Evolutionary conservation across 2,888 invertebrate species (phyloP), one percentile per base, ranked within the genome.

Genomic region (Leptinotarsa peninsularis): DNA sequence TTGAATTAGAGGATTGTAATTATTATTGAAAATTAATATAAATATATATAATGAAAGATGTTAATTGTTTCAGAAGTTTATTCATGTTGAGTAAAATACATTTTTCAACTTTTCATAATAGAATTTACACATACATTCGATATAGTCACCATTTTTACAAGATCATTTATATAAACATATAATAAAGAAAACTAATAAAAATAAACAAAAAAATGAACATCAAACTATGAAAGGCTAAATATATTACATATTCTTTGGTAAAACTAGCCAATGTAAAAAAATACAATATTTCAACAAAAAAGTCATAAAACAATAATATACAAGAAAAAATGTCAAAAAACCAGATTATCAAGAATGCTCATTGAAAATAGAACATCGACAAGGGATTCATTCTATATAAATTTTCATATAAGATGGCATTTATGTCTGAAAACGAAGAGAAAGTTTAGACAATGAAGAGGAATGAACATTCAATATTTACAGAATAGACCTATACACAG

Each of bases 221-320:
- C 73, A 73, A 78, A 79, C 76, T 71, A 75, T 78, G 54, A 72
- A 78, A 79, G 78, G 79, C 78, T 81, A 80, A 82, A 82, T 86
- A 88, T 88, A 85, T 86, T 88, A 88, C 88, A 88, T 79, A 81
- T 80, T 88, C 88, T 89, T 89, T 89, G 88, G 88, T 88, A 87
- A 87, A 85, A 87, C 88, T 88, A 89, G 88, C 88, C 88, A 87
- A 84, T 83, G 83, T 82, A 85, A 82, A 83, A 83, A 82, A 81
- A 79, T 78, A 82, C 78, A 78, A 75, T 76, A 79, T 79, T 79
- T 79, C 81, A 81, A 84, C 78, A 81, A 83, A 83, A 81, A 81
- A 81, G 79, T 80, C 83, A 84, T 81, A 82, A 82, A 86, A 85
- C 84, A 84, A 83, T 77, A 75, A 81, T 71, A 81, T 81, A 81